These are phyloP conservation scores for Syngnathus typhle DNA, from an alignment of 2,113 vertebrate genomes.

Conservation along the genomic window DNA sequence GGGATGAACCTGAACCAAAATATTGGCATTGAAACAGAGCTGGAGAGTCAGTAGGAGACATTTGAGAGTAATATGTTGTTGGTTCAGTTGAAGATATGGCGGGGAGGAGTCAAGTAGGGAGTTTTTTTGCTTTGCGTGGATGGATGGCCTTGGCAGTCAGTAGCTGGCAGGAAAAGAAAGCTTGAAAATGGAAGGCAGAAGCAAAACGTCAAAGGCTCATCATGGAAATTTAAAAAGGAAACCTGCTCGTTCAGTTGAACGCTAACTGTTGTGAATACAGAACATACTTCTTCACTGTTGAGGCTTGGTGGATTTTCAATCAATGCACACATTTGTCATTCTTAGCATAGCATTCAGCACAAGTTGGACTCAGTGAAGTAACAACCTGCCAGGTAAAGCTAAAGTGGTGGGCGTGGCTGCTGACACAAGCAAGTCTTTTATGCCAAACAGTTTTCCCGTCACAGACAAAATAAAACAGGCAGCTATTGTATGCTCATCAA, in stretches of 20 bases:
- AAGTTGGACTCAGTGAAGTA: constrained; percentile 47
- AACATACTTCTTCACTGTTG: too few relatives aligned
- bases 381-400: constrained; percentile 51
- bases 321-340: constrained; percentile 28
- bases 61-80: constrained; percentile 34
- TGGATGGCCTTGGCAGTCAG: constrained; percentile 65
- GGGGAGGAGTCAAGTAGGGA: constrained; percentile 32
- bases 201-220: constrained; percentile 68
- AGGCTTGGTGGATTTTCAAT: too few relatives aligned
- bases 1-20: not conserved
- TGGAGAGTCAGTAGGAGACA: constrained; percentile 13
- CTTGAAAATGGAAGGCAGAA: constrained; percentile 63
- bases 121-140: constrained; percentile 56
- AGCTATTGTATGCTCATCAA: constrained; percentile 44
- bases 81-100: constrained; percentile 37
- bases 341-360: constrained; percentile 22
- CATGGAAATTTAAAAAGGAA: constrained; percentile 41
- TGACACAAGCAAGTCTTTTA: constrained; percentile 48
- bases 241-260: constrained; percentile 58
- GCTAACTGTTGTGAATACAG: constrained; percentile 24
- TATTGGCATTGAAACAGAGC: constrained; percentile 21
- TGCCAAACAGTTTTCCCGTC: constrained; percentile 47
- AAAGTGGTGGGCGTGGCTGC: constrained; percentile 35
- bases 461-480: constrained; percentile 57
- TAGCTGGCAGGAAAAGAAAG: constrained; percentile 72